Percentiles rank a stretch among this genome's conserved stretches.
Evolutionary conservation across 2,113 vertebrate species (phyloP).

Genomic region (Hoplias malabaricus): DNA sequence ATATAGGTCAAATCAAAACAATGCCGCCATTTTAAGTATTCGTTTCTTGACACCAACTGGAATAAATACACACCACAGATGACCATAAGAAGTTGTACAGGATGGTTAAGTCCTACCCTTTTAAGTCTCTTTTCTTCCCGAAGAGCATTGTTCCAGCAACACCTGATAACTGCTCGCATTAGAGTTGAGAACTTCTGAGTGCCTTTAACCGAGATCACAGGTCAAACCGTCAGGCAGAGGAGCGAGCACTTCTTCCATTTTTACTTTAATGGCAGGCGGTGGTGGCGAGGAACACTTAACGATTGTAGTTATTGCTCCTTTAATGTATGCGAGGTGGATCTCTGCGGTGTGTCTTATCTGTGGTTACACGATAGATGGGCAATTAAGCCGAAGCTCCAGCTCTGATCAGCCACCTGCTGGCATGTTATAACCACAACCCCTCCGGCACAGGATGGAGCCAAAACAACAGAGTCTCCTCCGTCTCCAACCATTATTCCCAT

Average conservation of each 20-base stretch:
- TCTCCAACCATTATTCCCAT: background rate
- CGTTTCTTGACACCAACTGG: too few species aligned
- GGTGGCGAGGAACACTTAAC: background rate
- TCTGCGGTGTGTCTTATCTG: slow-evolving; percentile 30
- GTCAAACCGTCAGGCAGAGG: background rate
- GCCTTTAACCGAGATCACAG: background rate
- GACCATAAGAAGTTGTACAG: too few species aligned
- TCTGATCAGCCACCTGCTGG: slow-evolving; percentile 38
- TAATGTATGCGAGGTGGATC: slow-evolving; percentile 6
- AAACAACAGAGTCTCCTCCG: background rate
- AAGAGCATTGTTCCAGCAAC: too few species aligned
- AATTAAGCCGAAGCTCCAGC: slow-evolving; percentile 26
- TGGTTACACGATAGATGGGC: slow-evolving; percentile 15
- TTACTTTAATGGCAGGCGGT: background rate
- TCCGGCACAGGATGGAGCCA: slow-evolving; percentile 11
- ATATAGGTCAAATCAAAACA: too few species aligned
- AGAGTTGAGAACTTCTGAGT: too few species aligned
- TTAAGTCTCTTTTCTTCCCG: too few species aligned
- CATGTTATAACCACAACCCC: slow-evolving; percentile 31
- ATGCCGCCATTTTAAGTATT: too few species aligned
- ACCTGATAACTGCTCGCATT: too few species aligned
- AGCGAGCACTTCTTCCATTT: background rate
- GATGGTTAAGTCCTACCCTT: too few species aligned
- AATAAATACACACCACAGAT: too few species aligned
- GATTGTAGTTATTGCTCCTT: background rate